Evolutionary conservation across 2,797 vertebrate genomes (phyloP), one percentile per base, ranked within the genome.

Genomic region (Antennarius maculatus): DNA sequence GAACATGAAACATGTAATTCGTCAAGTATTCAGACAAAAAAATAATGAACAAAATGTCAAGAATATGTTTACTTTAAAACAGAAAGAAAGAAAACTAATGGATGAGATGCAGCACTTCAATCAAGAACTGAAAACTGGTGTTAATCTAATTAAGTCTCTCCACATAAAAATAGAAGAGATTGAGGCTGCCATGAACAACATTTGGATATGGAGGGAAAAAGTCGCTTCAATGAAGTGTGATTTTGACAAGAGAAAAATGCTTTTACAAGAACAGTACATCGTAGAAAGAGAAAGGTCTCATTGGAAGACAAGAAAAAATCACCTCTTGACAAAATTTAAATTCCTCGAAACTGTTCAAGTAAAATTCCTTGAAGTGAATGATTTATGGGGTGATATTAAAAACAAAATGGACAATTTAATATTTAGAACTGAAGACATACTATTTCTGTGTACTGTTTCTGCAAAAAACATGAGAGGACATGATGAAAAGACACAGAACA

Each of bases 281-380:
- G 23, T 55, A 46, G 43, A 45, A 39, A 2, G 0, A 11, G 12
- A 59, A 28, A 43, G 4, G 7, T 68, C 29, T 8, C 18, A 76
- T 1, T 6, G 57, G 1, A 57, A 53, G 46, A 49, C 15, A 1
- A 64, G 45, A 69, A 39, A 69, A 6, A 28, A 64, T 29, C 17
- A 43, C 2, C 9, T 68, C 17, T 4, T 28, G 6, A 18, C 16
- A 7, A 12, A 51, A n/a, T 47, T 54, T 2, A 42, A 48, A 12
- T 54, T 37, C 4, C 4, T 51, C 2, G 45, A 67, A 61, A 15
- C 5, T 14, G 13, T 48, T 18, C 27, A 12, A 12, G 7, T 7
- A 5, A 61, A 54, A 45, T 15, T 68, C 6, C 49, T 60, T 57
- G 34, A 74, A 51, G 3, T 65, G 6, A 49, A 49, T n/a, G 9